phyloP scores from a whole-genome alignment of 2,888 invertebrate species.

The Chloroclysta siterata region DNA sequence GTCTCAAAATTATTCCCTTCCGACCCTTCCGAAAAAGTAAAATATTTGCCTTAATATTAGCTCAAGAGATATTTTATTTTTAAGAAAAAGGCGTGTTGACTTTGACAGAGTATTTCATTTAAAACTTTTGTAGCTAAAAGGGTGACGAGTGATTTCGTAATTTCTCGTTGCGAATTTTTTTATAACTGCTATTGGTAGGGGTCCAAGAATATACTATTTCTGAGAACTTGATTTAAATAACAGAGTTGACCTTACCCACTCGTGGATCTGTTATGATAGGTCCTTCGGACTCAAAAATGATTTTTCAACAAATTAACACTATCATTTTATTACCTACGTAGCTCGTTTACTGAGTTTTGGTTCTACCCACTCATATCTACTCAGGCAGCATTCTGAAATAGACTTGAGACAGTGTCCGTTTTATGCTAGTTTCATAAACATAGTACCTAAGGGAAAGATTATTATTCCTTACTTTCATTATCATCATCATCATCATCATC shows the following conservation, averaged over 20 bases:
- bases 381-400: too few relatives aligned
- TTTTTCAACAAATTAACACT: too few relatives aligned
- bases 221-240: not conserved
- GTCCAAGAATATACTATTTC: slow-evolving; percentile 1
- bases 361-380: too few relatives aligned
- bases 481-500: too few relatives aligned
- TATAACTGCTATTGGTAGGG: slow-evolving; percentile 15
- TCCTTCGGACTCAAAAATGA: too few relatives aligned
- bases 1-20: not conserved
- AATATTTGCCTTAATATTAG: slow-evolving; percentile 17
- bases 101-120: slow-evolving; percentile 25
- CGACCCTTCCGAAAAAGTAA: not conserved
- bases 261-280: not conserved
- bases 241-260: not conserved
- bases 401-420: too few relatives aligned
- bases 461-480: too few relatives aligned
- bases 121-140: slow-evolving; percentile 24
- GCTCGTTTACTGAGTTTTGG: too few relatives aligned
- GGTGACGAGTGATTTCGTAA: slow-evolving; percentile 19
- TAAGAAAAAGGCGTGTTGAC: slow-evolving; percentile 19
- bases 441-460: too few relatives aligned
- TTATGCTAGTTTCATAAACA: too few relatives aligned
- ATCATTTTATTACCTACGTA: too few relatives aligned
- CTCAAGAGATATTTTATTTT: slow-evolving; percentile 11
- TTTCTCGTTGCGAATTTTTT: slow-evolving; percentile 12